A percentile compares a stretch with the other conserved stretches of the same genome.
Evolutionary conservation across 2,888 invertebrate species (phyloP).

Genomic region (Erpobdella octoculata): DNA sequence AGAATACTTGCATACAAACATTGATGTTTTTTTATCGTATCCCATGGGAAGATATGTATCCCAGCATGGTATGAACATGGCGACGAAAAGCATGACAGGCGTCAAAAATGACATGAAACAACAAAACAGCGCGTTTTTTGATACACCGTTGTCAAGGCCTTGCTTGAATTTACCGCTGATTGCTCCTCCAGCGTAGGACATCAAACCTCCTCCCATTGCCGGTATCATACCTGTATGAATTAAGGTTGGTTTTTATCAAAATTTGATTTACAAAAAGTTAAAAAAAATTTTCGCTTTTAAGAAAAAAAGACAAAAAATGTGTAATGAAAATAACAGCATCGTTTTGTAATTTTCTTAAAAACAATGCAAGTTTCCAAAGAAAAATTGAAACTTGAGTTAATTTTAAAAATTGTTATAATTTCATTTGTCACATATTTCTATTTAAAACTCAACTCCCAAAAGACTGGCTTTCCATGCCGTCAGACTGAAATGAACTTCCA

Average conservation of each 20-base stretch:
- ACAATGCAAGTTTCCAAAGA: too few species aligned
- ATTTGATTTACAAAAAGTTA: neutral
- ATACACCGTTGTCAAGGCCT: constrained; percentile 10
- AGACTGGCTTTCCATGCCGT: neutral
- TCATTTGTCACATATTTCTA: too few species aligned
- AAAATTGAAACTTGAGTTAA: too few species aligned
- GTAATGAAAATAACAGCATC: too few species aligned
- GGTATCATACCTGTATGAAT: constrained; percentile 23
- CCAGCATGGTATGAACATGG: constrained; percentile 16
- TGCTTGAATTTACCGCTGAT: constrained; percentile 23
- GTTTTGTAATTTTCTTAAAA: too few species aligned
- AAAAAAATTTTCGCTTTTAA: too few species aligned
- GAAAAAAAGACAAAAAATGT: constrained; percentile 1
- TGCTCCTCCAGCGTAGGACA: constrained; percentile 15
- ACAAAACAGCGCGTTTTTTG: neutral
- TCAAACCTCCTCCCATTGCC: constrained; percentile 9
- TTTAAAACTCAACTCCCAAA: neutral
- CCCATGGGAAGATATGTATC: too few species aligned
- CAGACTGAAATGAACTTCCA: constrained; percentile 11
- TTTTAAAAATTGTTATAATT: too few species aligned
- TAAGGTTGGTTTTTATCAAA: too few species aligned
- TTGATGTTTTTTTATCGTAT: too few species aligned
- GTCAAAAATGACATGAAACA: neutral
- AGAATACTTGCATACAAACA: too few species aligned
- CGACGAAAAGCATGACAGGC: neutral